These are phyloP conservation scores for Rhabdornis inornatus DNA, from an alignment of 2,113 vertebrate species.

Conservation along the genomic window DNA sequence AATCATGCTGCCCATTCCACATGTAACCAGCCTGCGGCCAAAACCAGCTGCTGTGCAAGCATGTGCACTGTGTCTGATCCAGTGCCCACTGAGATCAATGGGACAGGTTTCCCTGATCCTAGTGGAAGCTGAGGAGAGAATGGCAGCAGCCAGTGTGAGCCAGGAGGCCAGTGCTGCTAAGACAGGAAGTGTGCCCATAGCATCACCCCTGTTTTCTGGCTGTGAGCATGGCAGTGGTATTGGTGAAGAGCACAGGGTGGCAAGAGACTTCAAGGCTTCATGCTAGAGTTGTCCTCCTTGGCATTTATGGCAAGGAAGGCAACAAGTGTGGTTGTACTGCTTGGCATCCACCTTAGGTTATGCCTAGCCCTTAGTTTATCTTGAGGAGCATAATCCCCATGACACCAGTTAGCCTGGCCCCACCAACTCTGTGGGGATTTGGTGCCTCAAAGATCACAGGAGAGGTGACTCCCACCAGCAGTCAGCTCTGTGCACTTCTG, in stretches of 20 bases:
- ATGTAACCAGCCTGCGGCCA: neutral
- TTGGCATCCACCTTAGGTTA: neutral
- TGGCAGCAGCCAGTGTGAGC: fast-evolving
- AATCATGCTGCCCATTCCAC: neutral
- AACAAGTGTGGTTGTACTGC: neutral
- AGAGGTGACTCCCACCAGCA: neutral
- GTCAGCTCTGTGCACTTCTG: neutral
- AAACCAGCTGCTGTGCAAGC: neutral
- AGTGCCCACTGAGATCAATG: neutral
- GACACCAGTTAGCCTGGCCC: neutral
- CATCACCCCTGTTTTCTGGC: neutral
- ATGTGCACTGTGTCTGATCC: neutral
- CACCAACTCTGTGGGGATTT: neutral
- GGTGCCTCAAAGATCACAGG: neutral
- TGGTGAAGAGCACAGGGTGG: neutral
- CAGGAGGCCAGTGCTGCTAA: neutral
- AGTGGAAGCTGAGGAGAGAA: neutral
- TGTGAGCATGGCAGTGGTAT: neutral
- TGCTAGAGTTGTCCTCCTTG: neutral
- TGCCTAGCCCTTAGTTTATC: neutral
- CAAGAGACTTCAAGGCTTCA: neutral
- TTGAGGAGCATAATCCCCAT: neutral
- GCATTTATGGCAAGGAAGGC: neutral
- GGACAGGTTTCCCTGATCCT: neutral
- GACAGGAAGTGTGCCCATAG: neutral